A percentile compares a stretch with the other conserved stretches of the same genome.
Conservation (phyloP, 1,140 invertebrate species). For the Cepaea nemoralis region DNA sequence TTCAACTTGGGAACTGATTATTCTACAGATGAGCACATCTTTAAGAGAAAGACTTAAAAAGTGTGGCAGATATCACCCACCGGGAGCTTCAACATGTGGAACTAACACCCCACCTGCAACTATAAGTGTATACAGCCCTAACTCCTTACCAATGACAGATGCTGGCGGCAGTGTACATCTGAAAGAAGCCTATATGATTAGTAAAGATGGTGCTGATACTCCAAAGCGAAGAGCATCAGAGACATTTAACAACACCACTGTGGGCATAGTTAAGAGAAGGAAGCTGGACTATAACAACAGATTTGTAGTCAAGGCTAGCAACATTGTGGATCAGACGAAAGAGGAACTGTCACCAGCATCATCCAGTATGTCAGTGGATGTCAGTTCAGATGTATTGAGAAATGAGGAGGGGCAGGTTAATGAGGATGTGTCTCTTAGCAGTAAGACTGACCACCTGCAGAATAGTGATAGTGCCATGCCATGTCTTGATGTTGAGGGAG, state of each 20-base stretch:
- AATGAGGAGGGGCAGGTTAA: neutral
- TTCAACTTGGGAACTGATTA: too few species aligned
- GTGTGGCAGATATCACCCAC: conserved; percentile 60
- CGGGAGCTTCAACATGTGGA: conserved; percentile 44
- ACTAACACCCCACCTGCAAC: neutral
- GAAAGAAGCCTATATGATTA: neutral
- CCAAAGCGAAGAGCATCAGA: neutral
- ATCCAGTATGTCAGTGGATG: neutral
- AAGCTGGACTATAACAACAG: neutral
- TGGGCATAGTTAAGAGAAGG: neutral
- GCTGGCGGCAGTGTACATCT: neutral
- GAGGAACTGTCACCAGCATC: neutral
- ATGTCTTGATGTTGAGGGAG: neutral
- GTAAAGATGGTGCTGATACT: neutral
- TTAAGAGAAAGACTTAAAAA: conserved; percentile 59
- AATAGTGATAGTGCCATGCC: neutral
- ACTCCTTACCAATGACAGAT: neutral
- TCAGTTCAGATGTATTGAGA: neutral
- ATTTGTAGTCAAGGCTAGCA: neutral
- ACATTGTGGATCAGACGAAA: neutral
- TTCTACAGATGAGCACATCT: conserved; percentile 57
- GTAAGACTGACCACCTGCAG: neutral
- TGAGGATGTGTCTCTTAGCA: neutral
- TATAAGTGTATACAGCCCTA: neutral
- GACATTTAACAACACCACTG: neutral